phyloP scores from a whole-genome alignment of 1,140 invertebrate genomes.

The Heliconius himera region DNA sequence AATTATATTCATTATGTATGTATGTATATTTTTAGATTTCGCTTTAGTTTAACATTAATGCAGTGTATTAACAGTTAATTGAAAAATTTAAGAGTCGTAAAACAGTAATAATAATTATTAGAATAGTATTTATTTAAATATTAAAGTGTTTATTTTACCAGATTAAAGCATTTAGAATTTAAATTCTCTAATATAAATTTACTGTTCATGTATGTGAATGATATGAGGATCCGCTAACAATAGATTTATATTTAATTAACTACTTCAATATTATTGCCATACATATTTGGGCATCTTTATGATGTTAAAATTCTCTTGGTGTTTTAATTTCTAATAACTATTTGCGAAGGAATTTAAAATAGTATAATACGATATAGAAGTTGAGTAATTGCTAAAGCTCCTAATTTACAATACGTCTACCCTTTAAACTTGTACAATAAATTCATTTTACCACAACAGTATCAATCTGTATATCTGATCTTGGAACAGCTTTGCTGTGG shows the following conservation, averaged over 20 bases:
- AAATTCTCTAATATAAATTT: neutral
- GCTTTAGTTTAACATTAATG: neutral
- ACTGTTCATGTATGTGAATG: constrained; percentile 9
- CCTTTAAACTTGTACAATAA: constrained; percentile 41
- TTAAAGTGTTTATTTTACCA: neutral
- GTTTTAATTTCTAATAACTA: constrained; percentile 41
- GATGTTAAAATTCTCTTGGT: constrained; percentile 41
- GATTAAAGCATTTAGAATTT: neutral
- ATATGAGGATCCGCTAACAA: constrained; percentile 20
- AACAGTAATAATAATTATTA: neutral
- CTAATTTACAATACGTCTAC: constrained; percentile 37
- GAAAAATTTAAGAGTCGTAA: neutral
- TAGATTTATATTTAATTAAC: constrained; percentile 38
- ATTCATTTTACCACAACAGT: constrained; percentile 30
- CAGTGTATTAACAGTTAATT: neutral
- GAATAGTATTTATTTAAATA: neutral
- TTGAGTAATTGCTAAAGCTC: constrained; percentile 39
- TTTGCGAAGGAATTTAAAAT: constrained; percentile 32
- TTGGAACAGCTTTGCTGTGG: constrained; percentile 19
- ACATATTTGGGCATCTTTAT: constrained; percentile 49
- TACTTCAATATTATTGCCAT: constrained; percentile 57
- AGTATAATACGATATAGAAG: constrained; percentile 32
- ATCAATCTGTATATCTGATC: constrained; percentile 15
- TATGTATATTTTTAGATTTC: neutral
- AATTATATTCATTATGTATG: neutral